Conservation (phyloP, 2,113 vertebrate species). For the Pangasianodon hypophthalmus region DNA sequence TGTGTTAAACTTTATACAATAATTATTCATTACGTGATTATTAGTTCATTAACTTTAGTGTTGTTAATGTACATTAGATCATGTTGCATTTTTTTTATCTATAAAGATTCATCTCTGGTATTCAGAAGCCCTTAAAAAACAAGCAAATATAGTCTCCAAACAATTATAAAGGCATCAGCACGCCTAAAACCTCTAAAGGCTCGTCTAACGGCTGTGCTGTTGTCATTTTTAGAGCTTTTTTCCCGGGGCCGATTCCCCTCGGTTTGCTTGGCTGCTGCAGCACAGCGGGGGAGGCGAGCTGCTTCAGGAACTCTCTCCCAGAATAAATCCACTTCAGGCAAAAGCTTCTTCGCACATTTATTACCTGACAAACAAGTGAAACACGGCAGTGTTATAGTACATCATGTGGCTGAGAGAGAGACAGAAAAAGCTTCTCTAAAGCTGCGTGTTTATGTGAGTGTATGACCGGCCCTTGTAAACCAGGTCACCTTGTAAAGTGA, state of each 20-base stretch:
- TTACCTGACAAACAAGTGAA: conserved; percentile 18
- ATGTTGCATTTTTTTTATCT: neutral
- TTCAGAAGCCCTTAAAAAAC: neutral
- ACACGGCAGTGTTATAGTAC: neutral
- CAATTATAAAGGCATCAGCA: neutral
- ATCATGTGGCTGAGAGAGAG: neutral
- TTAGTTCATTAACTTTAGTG: neutral
- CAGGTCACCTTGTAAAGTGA: neutral
- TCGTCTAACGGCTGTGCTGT: neutral
- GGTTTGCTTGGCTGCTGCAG: neutral
- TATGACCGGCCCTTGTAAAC: neutral
- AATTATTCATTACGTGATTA: neutral
- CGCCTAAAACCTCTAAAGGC: neutral
- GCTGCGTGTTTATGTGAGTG: neutral
- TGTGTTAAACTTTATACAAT: no score
- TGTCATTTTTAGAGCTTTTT: neutral
- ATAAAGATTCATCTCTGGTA: neutral
- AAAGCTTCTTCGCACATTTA: conserved; percentile 18
- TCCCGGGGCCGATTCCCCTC: neutral
- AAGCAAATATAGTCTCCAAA: neutral
- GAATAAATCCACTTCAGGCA: conserved; percentile 11
- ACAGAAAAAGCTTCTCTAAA: conserved; percentile 8
- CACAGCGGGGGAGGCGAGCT: neutral
- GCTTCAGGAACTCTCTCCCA: neutral
- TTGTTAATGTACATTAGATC: neutral